Evolutionary conservation across 2,797 vertebrate species (phyloP).

Genomic region (Neostethus bicornis): DNA sequence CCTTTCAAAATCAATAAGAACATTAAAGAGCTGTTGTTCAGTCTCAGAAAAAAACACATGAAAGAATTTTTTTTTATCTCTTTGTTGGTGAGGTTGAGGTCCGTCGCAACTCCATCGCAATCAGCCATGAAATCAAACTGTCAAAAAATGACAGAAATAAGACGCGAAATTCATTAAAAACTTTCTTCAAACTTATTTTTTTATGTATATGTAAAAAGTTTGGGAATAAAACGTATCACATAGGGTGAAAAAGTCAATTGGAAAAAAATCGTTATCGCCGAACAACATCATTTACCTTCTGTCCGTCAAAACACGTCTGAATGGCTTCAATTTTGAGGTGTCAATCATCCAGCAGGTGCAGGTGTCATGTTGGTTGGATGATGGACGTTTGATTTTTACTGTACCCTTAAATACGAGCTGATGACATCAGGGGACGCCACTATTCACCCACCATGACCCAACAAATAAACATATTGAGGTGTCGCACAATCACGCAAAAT

Average conservation of each 20-base stretch:
- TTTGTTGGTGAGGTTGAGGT: neutral
- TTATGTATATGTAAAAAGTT: conserved; percentile 19
- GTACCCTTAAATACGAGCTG: conserved; percentile 19
- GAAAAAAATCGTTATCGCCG: conserved; percentile 20
- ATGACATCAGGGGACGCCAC: conserved; percentile 23
- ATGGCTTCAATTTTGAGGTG: conserved; percentile 60
- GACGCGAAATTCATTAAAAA: conserved; percentile 46
- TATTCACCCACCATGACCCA: conserved; percentile 39
- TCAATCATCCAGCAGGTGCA: conserved; percentile 52
- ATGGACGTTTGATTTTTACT: conserved; percentile 47
- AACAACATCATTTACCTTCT: conserved; percentile 46
- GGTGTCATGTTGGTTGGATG: conserved; percentile 49
- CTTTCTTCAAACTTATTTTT: neutral
- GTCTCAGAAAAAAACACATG: neutral
- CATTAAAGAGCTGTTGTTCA: neutral
- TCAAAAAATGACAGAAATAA: conserved; percentile 29
- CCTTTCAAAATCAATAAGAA: neutral
- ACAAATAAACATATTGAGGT: neutral
- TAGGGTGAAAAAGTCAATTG: conserved; percentile 21
- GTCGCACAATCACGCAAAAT: no score
- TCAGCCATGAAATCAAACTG: conserved; percentile 14
- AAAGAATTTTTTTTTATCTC: conserved; percentile 3
- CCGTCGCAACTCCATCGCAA: neutral
- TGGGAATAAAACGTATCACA: conserved; percentile 21
- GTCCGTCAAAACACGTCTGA: conserved; percentile 55